phyloP scores from a whole-genome alignment of 2,888 invertebrate genomes.

The Polyploca ridens region DNA sequence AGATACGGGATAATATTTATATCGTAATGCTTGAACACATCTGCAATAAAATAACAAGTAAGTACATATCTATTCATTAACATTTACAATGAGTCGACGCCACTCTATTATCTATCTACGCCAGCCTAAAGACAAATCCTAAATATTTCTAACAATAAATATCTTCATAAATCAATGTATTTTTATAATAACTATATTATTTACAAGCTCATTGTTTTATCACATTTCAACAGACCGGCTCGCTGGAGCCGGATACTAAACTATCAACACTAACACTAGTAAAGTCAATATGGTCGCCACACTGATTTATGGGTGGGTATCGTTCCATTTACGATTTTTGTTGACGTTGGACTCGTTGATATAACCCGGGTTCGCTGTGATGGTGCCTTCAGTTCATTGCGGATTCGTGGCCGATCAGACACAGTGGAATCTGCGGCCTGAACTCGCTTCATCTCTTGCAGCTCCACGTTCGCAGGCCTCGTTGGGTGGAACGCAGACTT shows the following conservation, averaged over 20 bases:
- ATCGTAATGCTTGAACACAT: slow-evolving; percentile 74
- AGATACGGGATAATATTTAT: slow-evolving; percentile 42
- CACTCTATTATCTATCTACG: slow-evolving; percentile 42
- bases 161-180: slow-evolving; percentile 66
- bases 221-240: slow-evolving; percentile 74
- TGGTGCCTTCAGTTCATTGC: slow-evolving; percentile 86
- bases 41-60: slow-evolving; percentile 69
- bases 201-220: slow-evolving; percentile 83
- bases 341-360: slow-evolving; percentile 80
- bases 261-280: slow-evolving; percentile 49
- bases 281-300: slow-evolving; percentile 89
- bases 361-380: slow-evolving; percentile 78
- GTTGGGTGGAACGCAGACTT: slow-evolving; percentile 90
- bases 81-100: slow-evolving; percentile 48
- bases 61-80: slow-evolving; percentile 42
- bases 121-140: slow-evolving; percentile 42
- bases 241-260: slow-evolving; percentile 48
- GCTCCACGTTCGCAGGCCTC: slow-evolving; percentile 83
- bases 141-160: slow-evolving; percentile 70
- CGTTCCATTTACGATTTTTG: slow-evolving; percentile 83
- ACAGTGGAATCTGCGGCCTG: slow-evolving; percentile 86
- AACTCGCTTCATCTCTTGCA: slow-evolving; percentile 81
- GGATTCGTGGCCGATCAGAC: slow-evolving; percentile 71
- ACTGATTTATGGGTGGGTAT: slow-evolving; percentile 87
- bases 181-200: slow-evolving; percentile 66